Conservation (phyloP, 2,113 vertebrate species). For the Channa argus region DNA sequence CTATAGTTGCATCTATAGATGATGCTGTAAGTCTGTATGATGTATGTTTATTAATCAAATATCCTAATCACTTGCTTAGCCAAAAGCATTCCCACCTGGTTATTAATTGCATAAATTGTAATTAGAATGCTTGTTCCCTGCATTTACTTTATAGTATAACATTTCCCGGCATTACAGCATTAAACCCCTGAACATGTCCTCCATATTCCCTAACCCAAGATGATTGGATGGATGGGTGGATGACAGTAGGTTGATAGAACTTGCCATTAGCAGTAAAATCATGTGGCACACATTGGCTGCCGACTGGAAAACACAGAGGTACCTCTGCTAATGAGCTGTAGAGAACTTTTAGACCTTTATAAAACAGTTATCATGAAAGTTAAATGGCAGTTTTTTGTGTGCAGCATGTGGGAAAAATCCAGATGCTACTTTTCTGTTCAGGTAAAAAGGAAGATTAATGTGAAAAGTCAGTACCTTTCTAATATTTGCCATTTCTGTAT, state of each 20-base stretch:
- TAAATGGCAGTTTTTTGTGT: neutral
- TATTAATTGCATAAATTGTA: neutral
- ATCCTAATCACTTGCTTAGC: neutral
- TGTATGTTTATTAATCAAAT: neutral
- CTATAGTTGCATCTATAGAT: too few relatives aligned
- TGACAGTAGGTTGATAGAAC: conserved; percentile 22
- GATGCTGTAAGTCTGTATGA: too few relatives aligned
- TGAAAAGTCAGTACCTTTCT: conserved; percentile 12
- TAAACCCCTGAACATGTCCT: too few relatives aligned
- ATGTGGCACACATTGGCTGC: conserved; percentile 22
- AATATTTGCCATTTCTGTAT: conserved; percentile 15
- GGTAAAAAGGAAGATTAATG: conserved; percentile 15
- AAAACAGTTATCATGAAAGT: neutral
- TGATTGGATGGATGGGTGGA: conserved; percentile 12
- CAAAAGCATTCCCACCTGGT: neutral
- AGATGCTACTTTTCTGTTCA: conserved; percentile 6
- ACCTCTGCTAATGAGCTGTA: conserved; percentile 19
- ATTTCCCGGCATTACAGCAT: too few relatives aligned
- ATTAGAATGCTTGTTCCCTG: neutral
- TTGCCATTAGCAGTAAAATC: conserved; percentile 43
- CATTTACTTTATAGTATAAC: neutral
- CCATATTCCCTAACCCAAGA: neutral
- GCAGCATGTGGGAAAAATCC: neutral
- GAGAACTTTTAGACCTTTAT: conserved; percentile 7
- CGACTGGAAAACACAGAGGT: conserved; percentile 18